A percentile compares a stretch with the other conserved stretches of the same genome.
Evolutionary conservation across 2,888 invertebrate species (phyloP).

Genomic region (Pristionchus entomophagus): DNA sequence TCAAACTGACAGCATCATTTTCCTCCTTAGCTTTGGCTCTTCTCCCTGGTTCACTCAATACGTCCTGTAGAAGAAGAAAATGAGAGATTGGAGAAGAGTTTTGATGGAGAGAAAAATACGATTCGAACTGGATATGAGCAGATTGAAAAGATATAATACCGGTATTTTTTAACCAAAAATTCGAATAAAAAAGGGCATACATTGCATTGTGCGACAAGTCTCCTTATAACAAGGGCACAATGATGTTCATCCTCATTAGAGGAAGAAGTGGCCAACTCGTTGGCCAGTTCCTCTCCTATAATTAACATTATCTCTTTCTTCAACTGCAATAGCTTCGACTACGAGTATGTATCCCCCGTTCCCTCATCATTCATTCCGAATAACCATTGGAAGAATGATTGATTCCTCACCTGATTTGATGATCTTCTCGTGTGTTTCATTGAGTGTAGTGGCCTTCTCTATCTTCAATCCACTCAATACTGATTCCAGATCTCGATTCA

Average conservation of each 20-base stretch:
- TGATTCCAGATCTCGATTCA: background rate
- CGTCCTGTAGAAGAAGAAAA: conserved; percentile 14
- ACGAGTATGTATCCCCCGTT: too few relatives aligned
- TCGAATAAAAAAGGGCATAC: background rate
- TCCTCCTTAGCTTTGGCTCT: conserved; percentile 19
- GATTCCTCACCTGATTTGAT: conserved; percentile 27
- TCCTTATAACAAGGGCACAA: background rate
- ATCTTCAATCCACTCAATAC: background rate
- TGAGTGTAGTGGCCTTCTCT: background rate
- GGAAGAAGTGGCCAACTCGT: conserved; percentile 37
- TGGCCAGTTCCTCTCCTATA: conserved; percentile 43
- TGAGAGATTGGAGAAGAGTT: background rate
- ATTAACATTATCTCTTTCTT: background rate
- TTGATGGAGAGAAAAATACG: background rate
- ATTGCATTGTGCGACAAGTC: conserved; percentile 6
- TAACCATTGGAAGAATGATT: too few relatives aligned
- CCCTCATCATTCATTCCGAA: too few relatives aligned
- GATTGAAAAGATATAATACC: background rate
- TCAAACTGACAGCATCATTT: background rate
- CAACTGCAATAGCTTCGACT: too few relatives aligned
- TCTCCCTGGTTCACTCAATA: conserved; percentile 9
- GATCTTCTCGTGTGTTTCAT: conserved; percentile 34
- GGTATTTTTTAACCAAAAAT: background rate
- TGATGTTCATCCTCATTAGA: conserved; percentile 15
- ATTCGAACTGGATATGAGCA: background rate